Evolutionary conservation across 2,888 invertebrate genomes (phyloP).

Genomic region (Chrysolina haemoptera): DNA sequence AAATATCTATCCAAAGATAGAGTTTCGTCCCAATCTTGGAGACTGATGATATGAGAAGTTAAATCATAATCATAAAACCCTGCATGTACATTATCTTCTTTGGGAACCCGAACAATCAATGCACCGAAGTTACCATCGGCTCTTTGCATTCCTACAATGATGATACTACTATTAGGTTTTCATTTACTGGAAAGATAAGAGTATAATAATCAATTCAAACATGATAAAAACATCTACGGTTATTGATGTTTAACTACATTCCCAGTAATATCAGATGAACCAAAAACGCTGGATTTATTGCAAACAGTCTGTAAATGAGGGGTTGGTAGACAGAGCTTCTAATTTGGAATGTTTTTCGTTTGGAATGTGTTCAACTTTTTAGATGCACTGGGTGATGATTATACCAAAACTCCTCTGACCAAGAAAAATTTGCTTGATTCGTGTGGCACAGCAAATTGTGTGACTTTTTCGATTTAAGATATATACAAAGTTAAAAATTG

Average conservation of each 20-base stretch:
- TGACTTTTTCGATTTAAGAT: too few species aligned
- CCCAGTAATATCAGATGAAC: too few species aligned
- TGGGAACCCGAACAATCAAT: slow-evolving; percentile 81
- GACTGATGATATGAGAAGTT: slow-evolving; percentile 81
- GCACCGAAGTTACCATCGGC: slow-evolving; percentile 89
- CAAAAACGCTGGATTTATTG: too few species aligned
- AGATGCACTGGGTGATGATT: background rate
- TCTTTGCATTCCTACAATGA: slow-evolving; percentile 83
- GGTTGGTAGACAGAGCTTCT: background rate
- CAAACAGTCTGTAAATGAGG: background rate
- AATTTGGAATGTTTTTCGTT: background rate
- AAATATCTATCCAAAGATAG: slow-evolving; percentile 83
- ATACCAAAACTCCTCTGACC: background rate
- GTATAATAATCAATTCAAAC: too few species aligned
- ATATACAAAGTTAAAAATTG: too few species aligned
- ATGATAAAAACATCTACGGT: too few species aligned
- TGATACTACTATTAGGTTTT: background rate
- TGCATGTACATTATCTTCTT: slow-evolving; percentile 76
- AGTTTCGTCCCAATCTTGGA: slow-evolving; percentile 88
- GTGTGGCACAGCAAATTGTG: too few species aligned
- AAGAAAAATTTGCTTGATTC: background rate
- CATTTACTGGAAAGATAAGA: too few species aligned
- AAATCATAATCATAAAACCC: slow-evolving; percentile 85
- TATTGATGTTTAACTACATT: too few species aligned
- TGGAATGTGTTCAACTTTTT: background rate